phyloP scores from a whole-genome alignment of 2,113 vertebrate genomes.

The Lasiurus cinereus region DNA sequence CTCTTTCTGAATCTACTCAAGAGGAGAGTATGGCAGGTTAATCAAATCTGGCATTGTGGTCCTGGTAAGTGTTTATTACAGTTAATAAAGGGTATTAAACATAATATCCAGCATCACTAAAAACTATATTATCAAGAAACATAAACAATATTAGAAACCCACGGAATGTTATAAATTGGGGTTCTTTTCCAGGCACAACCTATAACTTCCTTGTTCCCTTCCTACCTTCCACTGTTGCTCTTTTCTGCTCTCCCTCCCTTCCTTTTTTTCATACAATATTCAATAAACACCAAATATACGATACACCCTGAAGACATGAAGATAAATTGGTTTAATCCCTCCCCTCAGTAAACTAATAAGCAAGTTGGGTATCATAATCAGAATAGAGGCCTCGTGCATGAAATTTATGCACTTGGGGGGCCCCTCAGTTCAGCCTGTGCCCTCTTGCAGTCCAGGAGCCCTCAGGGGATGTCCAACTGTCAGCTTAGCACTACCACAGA shows the following conservation, averaged over 20 bases:
- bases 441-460: too few species aligned
- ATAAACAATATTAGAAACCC: background rate
- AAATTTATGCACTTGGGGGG: too few species aligned
- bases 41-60: background rate
- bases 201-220: background rate
- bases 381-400: too few species aligned
- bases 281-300: background rate
- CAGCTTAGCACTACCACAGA: too few species aligned
- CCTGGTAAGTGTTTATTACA: background rate
- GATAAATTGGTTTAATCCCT: background rate
- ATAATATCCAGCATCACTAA: background rate
- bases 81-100: background rate
- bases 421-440: too few species aligned
- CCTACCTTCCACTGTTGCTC: background rate
- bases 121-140: conserved; percentile 16
- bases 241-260: background rate
- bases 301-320: background rate
- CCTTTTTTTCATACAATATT: background rate
- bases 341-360: background rate
- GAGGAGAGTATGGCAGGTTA: background rate
- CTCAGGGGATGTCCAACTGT: too few species aligned
- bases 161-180: background rate
- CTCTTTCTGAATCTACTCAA: background rate
- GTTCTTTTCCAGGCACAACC: background rate
- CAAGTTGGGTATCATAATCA: background rate